Evolutionary conservation across 2,888 invertebrate genomes (phyloP), one percentile per base, ranked within the genome.

Genomic region (Pristionchus entomophagus): DNA sequence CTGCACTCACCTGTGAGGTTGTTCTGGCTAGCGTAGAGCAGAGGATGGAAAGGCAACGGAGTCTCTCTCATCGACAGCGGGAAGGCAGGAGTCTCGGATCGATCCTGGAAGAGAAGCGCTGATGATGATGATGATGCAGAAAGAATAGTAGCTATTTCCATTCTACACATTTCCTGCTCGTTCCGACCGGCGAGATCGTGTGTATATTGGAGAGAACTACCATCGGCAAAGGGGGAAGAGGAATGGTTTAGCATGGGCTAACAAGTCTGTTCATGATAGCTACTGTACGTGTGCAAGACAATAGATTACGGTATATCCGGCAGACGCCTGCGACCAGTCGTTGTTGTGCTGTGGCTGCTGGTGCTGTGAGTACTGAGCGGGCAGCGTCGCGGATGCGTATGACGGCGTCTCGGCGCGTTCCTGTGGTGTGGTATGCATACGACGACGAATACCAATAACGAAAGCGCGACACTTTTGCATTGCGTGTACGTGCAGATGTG

Each of bases 41-140:
- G 88, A 35, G 93, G 93, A 87, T 93, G 93, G 88, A 91, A 93
- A 35, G 93, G 93, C 78, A 93, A 88, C 41, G 93, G 93, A 45
- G 93, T 92, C 83, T 90, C 91, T 41, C 91, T 97, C 41, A 73
- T 73, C 92, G 96, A 96, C 86, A 97, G 97, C 87, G 98, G 97
- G 95, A 98, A 98, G 86, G 96, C 96, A 69, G 98, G 97, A 35
- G 97, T 97, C 94, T 97, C 96, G 41, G 97, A 32, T 12, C 82
- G 82, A 22, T 82, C 82, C 82, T 82, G n/a, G 0, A 81, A 53
- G 14, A 2, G 22, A 35, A 26, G 12, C 69, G 3, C 14, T 38
- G 8, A 4, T 69, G 14, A 35, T 29, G 12, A 38, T 35, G 10
- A 19, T 38, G 1, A 26, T 65, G 22, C 65, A 10, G 14, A 29